These are phyloP conservation scores for Sicus ferrugineus DNA, from an alignment of 2,888 invertebrate species.

Conservation along the genomic window DNA sequence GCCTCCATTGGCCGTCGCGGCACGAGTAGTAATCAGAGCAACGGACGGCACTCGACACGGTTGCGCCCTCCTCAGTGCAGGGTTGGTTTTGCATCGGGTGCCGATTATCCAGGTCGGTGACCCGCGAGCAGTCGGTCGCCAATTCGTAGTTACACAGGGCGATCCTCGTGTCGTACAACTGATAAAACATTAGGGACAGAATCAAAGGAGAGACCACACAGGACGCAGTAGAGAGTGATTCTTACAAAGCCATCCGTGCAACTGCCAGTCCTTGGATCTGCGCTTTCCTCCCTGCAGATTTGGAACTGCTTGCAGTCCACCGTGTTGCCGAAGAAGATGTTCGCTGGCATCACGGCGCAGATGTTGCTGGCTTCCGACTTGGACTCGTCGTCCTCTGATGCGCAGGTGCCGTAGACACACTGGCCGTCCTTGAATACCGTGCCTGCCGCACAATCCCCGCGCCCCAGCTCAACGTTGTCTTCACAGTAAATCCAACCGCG, in stretches of 20 bases:
- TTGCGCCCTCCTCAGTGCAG: neutral
- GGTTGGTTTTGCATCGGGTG: neutral
- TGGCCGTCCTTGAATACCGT: constrained; percentile 34
- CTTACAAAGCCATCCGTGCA: constrained; percentile 39
- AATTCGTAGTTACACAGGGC: constrained; percentile 38
- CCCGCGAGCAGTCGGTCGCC: constrained; percentile 40
- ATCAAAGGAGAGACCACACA: neutral
- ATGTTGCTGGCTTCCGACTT: constrained; percentile 5
- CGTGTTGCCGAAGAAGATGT: constrained; percentile 44
- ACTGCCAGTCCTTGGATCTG: constrained; percentile 9
- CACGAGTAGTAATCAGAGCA: constrained; percentile 41
- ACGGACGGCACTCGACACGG: constrained; percentile 20
- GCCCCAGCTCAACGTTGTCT: constrained; percentile 24
- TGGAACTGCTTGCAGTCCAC: constrained; percentile 42
- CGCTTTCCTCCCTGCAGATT: constrained; percentile 17
- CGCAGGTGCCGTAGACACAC: constrained; percentile 43
- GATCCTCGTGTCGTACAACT: constrained; percentile 40
- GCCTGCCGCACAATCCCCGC: constrained; percentile 38
- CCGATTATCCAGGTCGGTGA: constrained; percentile 30
- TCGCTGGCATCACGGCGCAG: constrained; percentile 43
- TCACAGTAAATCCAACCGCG: constrained; percentile 43
- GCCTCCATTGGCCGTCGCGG: constrained; percentile 26
- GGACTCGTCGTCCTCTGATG: neutral
- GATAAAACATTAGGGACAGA: neutral
- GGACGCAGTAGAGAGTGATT: neutral